Evolutionary conservation across 2,888 invertebrate species (phyloP), one percentile per base, ranked within the genome.

Genomic region (Nineta flava): DNA sequence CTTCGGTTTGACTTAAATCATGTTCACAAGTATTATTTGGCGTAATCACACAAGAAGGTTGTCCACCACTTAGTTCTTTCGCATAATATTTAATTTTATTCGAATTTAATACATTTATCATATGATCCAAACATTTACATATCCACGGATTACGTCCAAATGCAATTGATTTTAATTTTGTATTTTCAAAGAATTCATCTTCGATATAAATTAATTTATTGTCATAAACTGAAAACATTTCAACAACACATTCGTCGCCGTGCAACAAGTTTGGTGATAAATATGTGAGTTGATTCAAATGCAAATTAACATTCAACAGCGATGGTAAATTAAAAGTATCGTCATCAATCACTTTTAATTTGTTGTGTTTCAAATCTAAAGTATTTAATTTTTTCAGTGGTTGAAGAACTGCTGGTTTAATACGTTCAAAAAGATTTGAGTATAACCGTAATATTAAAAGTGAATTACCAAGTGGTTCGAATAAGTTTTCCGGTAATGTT

Each of bases 311-410:
- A 15, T 4, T 43, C 6, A 12, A 12, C 10, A 43, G 16, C n/a
- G 5, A 15, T 19, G 43, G 43, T 16, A 43, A 16, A 15, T 43
- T 43, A 3, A 43, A 43, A 12, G 16, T 4, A 16, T 17, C 19
- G n/a, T 15, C 16, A 15, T 43, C 17, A 43, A 43, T 15, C 15
- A 16, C 16, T 16, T 15, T 43, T 43, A 43, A 60, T 13, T 57
- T 55, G 49, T 60, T 58, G 15, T 55, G 56, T 26, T 50, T 52
- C 38, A 58, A 53, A 50, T 59, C 54, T 45, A 60, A 50, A 31
- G 31, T 19, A 46, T 58, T 51, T 42, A 59, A 51, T 45, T 55
- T 55, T 12, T 46, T 45, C 7, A 55, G 16, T 53, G 52, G 54
- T 17, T 55, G 55, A 47, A 59, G 55, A 49, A 57, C 54, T 12